Conservation (phyloP, 2,888 invertebrate species). For the Ptychoptera albimana region DNA sequence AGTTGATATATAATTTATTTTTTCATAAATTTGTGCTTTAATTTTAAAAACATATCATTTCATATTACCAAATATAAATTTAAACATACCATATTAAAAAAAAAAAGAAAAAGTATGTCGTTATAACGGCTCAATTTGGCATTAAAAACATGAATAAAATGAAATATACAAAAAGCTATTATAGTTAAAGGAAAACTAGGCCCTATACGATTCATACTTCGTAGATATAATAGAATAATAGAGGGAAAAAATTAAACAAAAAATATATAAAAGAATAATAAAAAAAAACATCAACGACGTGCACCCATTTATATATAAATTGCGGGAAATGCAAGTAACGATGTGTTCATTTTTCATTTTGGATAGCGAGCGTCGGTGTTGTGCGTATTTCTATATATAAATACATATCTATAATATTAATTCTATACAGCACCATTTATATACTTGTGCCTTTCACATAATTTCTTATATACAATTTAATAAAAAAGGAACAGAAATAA, state of each 20-base stretch:
- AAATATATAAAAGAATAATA: no score
- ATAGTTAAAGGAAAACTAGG: no score
- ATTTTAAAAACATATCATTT: no score
- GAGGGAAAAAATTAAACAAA: no score
- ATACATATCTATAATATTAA: background rate
- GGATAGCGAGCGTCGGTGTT: constrained; percentile 1
- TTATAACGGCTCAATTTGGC: background rate
- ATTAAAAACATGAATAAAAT: background rate
- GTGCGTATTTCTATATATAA: background rate
- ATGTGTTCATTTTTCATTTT: constrained; percentile 9
- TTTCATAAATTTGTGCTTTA: no score
- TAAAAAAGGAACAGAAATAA: background rate
- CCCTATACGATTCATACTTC: no score
- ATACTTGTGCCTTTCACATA: no score
- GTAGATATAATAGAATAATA: no score
- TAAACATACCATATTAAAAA: background rate
- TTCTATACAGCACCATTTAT: no score
- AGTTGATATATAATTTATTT: no score
- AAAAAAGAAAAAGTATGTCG: background rate
- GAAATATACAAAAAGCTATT: background rate
- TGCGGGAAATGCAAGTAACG: constrained; percentile 9
- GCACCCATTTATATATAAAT: constrained; percentile 4
- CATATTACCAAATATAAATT: no score
- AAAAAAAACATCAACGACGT: constrained; percentile 2
- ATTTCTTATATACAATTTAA: no score